Percentiles rank a stretch among this genome's conserved stretches.
Evolutionary conservation across 2,888 invertebrate genomes (phyloP).

Genomic region (Drosophila lutescens): DNA sequence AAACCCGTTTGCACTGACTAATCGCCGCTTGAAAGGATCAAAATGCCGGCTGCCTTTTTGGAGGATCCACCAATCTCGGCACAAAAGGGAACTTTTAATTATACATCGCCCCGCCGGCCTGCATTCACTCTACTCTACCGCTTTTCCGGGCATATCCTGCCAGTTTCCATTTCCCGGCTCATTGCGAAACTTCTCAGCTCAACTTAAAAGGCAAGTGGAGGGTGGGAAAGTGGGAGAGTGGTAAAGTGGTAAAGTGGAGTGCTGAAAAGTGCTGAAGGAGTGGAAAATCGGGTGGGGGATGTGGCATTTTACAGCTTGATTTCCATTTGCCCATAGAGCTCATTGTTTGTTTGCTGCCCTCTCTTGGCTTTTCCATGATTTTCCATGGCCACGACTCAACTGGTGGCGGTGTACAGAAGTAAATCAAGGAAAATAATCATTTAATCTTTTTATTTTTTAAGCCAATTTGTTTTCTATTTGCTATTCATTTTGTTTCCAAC

Average conservation of each 20-base stretch:
- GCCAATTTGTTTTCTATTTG: too few species aligned
- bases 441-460: too few species aligned
- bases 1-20: neutral
- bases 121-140: slow-evolving; percentile 35
- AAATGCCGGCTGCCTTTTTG: slow-evolving; percentile 1
- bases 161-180: slow-evolving; percentile 60
- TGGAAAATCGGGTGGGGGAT: slow-evolving; percentile 9
- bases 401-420: slow-evolving; percentile 22
- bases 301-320: slow-evolving; percentile 66
- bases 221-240: neutral
- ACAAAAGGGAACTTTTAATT: slow-evolving; percentile 48
- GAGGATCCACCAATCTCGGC: slow-evolving; percentile 17
- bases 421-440: too few species aligned
- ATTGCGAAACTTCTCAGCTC: slow-evolving; percentile 54
- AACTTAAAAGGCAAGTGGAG: slow-evolving; percentile 26
- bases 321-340: slow-evolving; percentile 60
- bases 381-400: slow-evolving; percentile 35
- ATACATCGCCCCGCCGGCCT: slow-evolving; percentile 21
- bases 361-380: slow-evolving; percentile 17
- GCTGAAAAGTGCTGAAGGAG: neutral
- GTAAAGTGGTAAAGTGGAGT: slow-evolving; percentile 14
- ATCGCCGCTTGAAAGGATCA: neutral
- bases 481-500: too few species aligned
- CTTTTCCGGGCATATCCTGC: slow-evolving; percentile 48
- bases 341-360: slow-evolving; percentile 57